These are phyloP conservation scores for Acanthopleura granulata DNA, from an alignment of 2,888 invertebrate genomes.

Conservation along the genomic window DNA sequence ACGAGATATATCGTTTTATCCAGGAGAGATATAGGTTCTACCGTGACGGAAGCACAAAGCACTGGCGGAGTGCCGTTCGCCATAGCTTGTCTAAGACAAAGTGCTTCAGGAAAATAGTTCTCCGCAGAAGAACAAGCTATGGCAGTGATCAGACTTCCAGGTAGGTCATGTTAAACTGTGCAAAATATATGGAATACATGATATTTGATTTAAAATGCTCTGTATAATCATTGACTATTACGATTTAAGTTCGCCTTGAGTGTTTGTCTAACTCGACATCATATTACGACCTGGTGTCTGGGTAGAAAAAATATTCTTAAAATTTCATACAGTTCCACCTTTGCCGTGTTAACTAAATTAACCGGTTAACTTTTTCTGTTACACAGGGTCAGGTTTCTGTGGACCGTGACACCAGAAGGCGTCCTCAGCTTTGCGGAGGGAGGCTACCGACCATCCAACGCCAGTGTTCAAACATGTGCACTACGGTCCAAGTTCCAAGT, in stretches of 20 bases:
- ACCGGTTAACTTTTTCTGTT: too few species aligned
- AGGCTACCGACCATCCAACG: neutral
- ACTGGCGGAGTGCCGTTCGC: slow-evolving; percentile 53
- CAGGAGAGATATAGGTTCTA: slow-evolving; percentile 45
- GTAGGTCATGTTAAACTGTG: neutral
- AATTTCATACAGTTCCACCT: too few species aligned
- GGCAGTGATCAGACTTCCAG: neutral
- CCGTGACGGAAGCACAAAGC: slow-evolving; percentile 39
- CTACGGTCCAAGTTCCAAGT: neutral
- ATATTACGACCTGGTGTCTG: too few species aligned
- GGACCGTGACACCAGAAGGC: slow-evolving; percentile 13
- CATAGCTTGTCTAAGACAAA: slow-evolving; percentile 55
- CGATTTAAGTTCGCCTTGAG: too few species aligned
- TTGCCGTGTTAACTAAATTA: too few species aligned
- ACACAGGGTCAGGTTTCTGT: neutral
- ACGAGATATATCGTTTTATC: slow-evolving; percentile 37
- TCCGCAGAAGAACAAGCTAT: neutral
- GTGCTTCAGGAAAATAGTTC: slow-evolving; percentile 49
- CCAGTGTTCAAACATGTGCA: neutral
- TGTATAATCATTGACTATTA: too few species aligned
- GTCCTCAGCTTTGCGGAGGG: slow-evolving; percentile 8
- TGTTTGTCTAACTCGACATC: too few species aligned
- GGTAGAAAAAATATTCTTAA: too few species aligned
- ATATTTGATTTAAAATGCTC: too few species aligned
- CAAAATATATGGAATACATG: too few species aligned